These are phyloP conservation scores for Myxocyprinus asiaticus DNA, from an alignment of 2,113 vertebrate genomes.

Conservation along the genomic window DNA sequence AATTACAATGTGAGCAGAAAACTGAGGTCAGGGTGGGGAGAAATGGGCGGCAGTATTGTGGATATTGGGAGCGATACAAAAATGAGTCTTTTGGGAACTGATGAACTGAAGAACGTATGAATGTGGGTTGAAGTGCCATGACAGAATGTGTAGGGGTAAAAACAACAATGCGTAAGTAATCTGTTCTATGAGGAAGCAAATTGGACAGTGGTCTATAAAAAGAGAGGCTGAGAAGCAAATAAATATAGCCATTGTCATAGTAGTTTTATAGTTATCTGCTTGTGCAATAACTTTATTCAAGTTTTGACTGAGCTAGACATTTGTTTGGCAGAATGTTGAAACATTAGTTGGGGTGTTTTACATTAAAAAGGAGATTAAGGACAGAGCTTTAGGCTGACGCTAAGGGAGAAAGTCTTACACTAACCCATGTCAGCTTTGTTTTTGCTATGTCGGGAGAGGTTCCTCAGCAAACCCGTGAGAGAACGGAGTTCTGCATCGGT, in stretches of 20 bases:
- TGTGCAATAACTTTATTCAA: background rate
- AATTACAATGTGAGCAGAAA: background rate
- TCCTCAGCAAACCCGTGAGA: conserved; percentile 88
- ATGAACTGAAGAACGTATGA: background rate
- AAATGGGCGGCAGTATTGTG: background rate
- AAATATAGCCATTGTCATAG: background rate
- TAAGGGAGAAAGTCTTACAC: conserved; percentile 51
- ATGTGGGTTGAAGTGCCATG: too few species aligned
- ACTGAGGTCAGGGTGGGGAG: conserved; percentile 20
- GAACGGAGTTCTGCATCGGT: conserved; percentile 85
- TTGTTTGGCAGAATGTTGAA: conserved; percentile 15
- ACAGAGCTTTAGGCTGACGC: background rate
- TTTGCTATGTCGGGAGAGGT: conserved; percentile 82
- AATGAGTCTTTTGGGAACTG: conserved; percentile 6
- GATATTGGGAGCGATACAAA: conserved; percentile 3
- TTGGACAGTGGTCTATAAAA: background rate
- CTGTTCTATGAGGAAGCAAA: background rate
- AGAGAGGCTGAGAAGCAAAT: background rate
- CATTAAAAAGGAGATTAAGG: background rate
- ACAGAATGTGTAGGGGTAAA: conserved; percentile 13
- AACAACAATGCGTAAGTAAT: background rate
- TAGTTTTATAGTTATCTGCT: background rate
- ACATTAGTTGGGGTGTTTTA: background rate
- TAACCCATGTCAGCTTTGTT: conserved; percentile 92
- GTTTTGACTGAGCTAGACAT: background rate